phyloP scores from a whole-genome alignment of 2,113 vertebrate species.

The Psophia crepitans region DNA sequence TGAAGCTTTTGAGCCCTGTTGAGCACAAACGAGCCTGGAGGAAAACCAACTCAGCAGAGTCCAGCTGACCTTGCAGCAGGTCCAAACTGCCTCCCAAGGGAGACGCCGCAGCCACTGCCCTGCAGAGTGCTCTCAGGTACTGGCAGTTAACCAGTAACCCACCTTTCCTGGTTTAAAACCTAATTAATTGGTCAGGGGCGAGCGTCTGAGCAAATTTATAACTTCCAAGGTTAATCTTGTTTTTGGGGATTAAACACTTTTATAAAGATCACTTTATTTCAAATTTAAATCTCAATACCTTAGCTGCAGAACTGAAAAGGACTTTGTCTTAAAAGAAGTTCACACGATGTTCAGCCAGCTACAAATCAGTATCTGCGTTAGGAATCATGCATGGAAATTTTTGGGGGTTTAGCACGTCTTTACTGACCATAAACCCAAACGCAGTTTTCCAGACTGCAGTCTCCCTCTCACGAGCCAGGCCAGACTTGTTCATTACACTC shows the following conservation, averaged over 20 bases:
- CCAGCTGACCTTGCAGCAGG: neutral
- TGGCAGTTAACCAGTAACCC: constrained; percentile 29
- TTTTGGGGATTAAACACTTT: neutral
- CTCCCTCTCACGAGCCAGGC: neutral
- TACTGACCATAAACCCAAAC: neutral
- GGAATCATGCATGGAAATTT: neutral
- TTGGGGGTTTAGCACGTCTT: neutral
- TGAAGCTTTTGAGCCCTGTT: neutral
- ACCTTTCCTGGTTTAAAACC: neutral
- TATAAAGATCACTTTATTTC: neutral
- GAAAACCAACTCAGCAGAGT: neutral
- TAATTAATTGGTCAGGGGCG: neutral
- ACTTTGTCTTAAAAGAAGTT: neutral
- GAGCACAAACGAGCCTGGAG: neutral
- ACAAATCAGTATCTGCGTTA: neutral
- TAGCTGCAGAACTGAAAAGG: neutral
- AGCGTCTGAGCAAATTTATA: neutral
- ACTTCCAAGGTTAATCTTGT: neutral
- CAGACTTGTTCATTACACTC: neutral
- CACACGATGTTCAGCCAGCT: neutral
- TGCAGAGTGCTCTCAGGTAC: fast-evolving
- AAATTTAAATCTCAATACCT: neutral
- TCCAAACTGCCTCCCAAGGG: fast-evolving
- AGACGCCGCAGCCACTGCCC: neutral
- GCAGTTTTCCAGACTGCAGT: neutral